Conservation (phyloP, 2,888 invertebrate species). For the Nomada flava region DNA sequence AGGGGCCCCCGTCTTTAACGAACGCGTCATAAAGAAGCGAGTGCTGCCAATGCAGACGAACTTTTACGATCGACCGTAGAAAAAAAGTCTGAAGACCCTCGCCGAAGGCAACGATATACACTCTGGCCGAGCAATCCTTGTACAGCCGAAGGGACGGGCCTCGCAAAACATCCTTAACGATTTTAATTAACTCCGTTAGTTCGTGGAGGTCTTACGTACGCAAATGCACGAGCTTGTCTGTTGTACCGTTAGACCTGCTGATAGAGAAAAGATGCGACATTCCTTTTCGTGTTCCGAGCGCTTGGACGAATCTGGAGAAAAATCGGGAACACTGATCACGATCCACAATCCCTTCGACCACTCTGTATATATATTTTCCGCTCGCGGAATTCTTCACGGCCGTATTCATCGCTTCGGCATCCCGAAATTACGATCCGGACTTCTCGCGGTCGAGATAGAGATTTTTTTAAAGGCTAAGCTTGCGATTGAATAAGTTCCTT, state of each 20-base stretch:
- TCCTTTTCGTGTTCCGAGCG: conserved; percentile 49
- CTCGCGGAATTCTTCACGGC: conserved; percentile 21
- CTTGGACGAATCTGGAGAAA: conserved; percentile 53
- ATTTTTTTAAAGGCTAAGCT: background rate
- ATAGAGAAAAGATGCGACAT: conserved; percentile 68
- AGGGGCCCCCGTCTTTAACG: background rate
- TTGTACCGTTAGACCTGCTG: conserved; percentile 69
- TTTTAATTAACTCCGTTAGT: conserved; percentile 77
- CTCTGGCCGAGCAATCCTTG: conserved; percentile 38
- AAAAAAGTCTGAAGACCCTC: conserved; percentile 15
- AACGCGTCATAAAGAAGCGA: background rate
- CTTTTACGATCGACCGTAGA: conserved; percentile 11
- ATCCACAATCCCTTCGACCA: conserved; percentile 31
- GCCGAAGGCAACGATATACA: conserved; percentile 31
- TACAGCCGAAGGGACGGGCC: conserved; percentile 62
- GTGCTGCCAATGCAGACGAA: background rate
- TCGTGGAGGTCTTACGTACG: conserved; percentile 64
- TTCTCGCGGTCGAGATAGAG: background rate
- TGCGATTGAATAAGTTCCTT: background rate
- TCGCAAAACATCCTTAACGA: conserved; percentile 71
- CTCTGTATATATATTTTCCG: conserved; percentile 26
- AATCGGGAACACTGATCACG: conserved; percentile 59
- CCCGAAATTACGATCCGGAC: conserved; percentile 16
- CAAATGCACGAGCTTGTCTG: conserved; percentile 65
- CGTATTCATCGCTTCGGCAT: conserved; percentile 1